These are phyloP conservation scores for Trypoxylus dichotomus DNA, from an alignment of 1,140 invertebrate genomes.

Conservation along the genomic window DNA sequence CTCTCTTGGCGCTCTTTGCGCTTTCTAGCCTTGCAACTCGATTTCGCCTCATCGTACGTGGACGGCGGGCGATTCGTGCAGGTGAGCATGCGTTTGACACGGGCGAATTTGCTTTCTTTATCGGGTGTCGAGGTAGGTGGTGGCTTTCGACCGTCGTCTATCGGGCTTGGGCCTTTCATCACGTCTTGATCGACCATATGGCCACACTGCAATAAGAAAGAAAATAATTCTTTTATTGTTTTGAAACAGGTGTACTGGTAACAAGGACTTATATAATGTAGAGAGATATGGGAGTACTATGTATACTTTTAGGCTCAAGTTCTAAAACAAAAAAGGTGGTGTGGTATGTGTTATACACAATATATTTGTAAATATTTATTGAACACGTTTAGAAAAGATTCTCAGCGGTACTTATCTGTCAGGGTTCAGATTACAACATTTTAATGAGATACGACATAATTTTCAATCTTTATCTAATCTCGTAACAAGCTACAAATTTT, in stretches of 20 bases:
- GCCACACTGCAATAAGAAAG: constrained; percentile 39
- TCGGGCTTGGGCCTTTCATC: constrained; percentile 49
- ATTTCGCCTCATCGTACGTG: constrained; percentile 50
- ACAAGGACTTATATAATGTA: too few relatives aligned
- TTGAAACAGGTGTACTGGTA: background rate
- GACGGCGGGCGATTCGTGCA: constrained; percentile 31
- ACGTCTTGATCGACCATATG: constrained; percentile 43
- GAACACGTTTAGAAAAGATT: too few relatives aligned
- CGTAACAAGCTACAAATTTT: too few relatives aligned
- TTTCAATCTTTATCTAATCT: too few relatives aligned
- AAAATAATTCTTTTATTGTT: background rate
- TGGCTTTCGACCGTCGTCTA: constrained; percentile 42
- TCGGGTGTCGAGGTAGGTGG: constrained; percentile 32
- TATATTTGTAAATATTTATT: too few relatives aligned
- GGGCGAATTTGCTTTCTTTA: constrained; percentile 39
- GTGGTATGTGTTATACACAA: too few relatives aligned
- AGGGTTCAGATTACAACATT: too few relatives aligned
- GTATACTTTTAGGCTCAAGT: too few relatives aligned
- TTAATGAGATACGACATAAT: too few relatives aligned
- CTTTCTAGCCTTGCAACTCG: constrained; percentile 60
- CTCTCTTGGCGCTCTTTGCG: constrained; percentile 76
- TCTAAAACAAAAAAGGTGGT: too few relatives aligned
- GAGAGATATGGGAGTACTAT: too few relatives aligned
- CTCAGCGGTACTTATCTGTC: too few relatives aligned
- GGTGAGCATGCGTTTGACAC: constrained; percentile 41